These are phyloP conservation scores for Cosmorhoe ocellata DNA, from an alignment of 2,888 invertebrate species.

Conservation along the genomic window DNA sequence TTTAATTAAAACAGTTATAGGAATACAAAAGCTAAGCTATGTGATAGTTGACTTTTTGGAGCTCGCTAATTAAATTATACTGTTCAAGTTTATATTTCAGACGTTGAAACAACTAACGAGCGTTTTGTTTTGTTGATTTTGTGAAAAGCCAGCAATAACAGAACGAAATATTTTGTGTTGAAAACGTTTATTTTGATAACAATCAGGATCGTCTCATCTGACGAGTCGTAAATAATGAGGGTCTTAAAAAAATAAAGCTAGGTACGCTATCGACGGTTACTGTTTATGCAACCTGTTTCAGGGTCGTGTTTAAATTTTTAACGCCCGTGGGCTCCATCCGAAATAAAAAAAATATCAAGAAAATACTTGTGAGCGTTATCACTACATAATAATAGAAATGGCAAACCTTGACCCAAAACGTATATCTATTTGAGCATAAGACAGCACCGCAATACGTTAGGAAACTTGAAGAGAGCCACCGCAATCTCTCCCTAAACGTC, in stretches of 20 bases:
- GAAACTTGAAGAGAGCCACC: slow-evolving; percentile 13
- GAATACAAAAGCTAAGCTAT: slow-evolving; percentile 13
- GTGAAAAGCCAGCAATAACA: slow-evolving; percentile 33
- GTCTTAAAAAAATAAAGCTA: neutral
- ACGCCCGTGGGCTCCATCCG: no score
- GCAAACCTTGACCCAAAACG: slow-evolving; percentile 8
- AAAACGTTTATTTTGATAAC: slow-evolving; percentile 31
- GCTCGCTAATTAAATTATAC: slow-evolving; percentile 27
- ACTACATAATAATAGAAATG: neutral
- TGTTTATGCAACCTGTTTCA: no score
- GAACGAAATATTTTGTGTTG: slow-evolving; percentile 33
- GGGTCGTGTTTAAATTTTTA: no score
- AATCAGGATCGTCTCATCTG: slow-evolving; percentile 19
- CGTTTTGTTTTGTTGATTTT: slow-evolving; percentile 42
- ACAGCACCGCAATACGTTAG: slow-evolving; percentile 9
- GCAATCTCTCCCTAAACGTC: slow-evolving; percentile 49
- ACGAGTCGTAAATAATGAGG: slow-evolving; percentile 4
- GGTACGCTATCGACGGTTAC: neutral
- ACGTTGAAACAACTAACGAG: slow-evolving; percentile 40
- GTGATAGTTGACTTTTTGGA: slow-evolving; percentile 18
- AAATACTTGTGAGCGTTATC: neutral
- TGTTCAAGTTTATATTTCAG: slow-evolving; percentile 39
- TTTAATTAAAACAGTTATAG: no score
- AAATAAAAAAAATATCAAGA: no score
- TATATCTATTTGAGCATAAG: slow-evolving; percentile 4